phyloP scores from a whole-genome alignment of 2,113 vertebrate species.

The Gavialis gangeticus region DNA sequence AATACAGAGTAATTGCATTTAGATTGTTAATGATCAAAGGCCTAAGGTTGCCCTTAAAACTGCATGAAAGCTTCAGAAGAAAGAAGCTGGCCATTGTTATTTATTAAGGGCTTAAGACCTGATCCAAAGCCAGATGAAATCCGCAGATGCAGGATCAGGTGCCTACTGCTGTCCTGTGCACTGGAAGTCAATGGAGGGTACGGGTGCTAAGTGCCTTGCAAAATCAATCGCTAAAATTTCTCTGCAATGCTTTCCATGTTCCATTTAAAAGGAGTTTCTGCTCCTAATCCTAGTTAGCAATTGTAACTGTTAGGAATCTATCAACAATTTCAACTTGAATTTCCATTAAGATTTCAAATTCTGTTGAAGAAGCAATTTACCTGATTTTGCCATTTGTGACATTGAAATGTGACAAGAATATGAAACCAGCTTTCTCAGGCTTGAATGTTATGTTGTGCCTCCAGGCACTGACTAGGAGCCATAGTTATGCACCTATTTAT shows the following conservation, averaged over 20 bases:
- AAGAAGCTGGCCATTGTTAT: not conserved
- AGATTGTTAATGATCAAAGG: not conserved
- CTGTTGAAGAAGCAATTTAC: not conserved
- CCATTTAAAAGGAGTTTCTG: not conserved
- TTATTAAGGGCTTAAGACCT: not conserved
- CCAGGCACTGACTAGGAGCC: not conserved
- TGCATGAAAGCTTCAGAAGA: not conserved
- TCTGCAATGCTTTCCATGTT: not conserved
- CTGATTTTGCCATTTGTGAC: not conserved
- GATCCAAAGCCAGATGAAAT: not conserved
- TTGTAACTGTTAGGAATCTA: not conserved
- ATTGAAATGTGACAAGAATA: not conserved
- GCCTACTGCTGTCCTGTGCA: not conserved
- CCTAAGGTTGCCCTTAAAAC: not conserved
- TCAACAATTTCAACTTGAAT: not conserved
- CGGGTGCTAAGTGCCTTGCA: not conserved
- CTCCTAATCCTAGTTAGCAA: not conserved
- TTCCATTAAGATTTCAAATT: not conserved
- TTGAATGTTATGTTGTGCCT: not conserved
- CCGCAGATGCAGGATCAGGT: not conserved
- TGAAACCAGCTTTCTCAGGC: not conserved
- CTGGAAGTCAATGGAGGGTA: not conserved
- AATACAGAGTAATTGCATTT: not conserved
- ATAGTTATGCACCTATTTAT: not conserved
- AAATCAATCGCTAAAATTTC: not conserved